Evolutionary conservation across 2,888 invertebrate species (phyloP), one percentile per base, ranked within the genome.

Genomic region (Eristalis tenax): DNA sequence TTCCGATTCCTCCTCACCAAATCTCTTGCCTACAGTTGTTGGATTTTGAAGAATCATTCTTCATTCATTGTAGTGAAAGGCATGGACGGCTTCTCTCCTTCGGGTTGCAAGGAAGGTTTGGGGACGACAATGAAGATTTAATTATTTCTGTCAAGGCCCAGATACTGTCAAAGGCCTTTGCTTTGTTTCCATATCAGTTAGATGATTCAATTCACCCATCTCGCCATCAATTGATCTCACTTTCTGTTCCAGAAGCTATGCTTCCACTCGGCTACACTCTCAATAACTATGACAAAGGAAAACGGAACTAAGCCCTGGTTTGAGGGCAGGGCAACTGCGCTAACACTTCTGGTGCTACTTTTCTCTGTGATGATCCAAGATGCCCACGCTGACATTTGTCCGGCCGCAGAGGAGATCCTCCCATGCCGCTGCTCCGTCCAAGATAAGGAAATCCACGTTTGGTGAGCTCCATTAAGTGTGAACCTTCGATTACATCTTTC

Each of bases 361-460:
- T 22, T 79, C 11, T 80, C 66, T 59, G 50, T 61, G 64, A 18
- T 64, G 32, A n/a, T 73, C 1, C 68, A 66, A 22, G 71, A 56
- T 59, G 76, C 73, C 15, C 23, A 66, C 11, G 90, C 90, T 4
- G 91, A 91, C 43, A 90, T 90, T 91, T 97, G 97, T 92, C 97
- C 97, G 32, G 94, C 95, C 32, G 95, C 96, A 84, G 96, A 97
- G 90, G 94, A 94, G 65, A 97, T 97, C 90, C 93, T 96, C 79
- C 97, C 97, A 28, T 97, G 97, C 92, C 95, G 97, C 90, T 97
- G 97, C 92, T 95, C 97, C 35, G 94, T 95, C 88, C 94, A 96
- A 65, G 95, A 95, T 90, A 95, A 96, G 91, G 97, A 97, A 90
- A 94, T 96, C 89, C 97, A 97, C 94, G 96, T 97, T 94, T 97